These are phyloP conservation scores for Dynastes hyllus DNA, from an alignment of 2,888 invertebrate genomes.

Conservation along the genomic window DNA sequence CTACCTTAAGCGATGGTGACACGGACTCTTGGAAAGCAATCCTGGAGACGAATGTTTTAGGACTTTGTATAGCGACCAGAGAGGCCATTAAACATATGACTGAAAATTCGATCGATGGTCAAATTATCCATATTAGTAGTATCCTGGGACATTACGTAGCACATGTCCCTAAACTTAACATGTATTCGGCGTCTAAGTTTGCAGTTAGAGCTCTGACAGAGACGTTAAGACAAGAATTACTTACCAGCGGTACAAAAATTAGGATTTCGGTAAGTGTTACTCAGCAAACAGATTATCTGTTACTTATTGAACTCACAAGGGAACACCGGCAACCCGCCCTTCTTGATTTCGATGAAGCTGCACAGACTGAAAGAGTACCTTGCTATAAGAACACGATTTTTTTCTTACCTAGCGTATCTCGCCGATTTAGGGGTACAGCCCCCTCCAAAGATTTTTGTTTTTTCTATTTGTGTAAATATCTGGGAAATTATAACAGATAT, in stretches of 20 bases:
- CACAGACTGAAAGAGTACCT: too few relatives aligned
- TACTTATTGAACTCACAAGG: too few relatives aligned
- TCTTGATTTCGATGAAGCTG: too few relatives aligned
- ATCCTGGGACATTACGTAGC: constrained; percentile 61
- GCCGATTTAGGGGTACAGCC: too few relatives aligned
- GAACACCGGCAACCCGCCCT: too few relatives aligned
- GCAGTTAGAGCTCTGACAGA: constrained; percentile 67
- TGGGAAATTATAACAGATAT: too few relatives aligned
- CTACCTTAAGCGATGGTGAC: constrained; percentile 57
- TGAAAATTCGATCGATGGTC: constrained; percentile 57
- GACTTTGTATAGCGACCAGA: constrained; percentile 59
- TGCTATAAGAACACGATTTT: too few relatives aligned
- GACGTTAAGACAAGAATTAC: constrained; percentile 66
- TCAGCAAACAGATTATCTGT: too few relatives aligned
- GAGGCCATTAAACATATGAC: constrained; percentile 60
- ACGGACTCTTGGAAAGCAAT: constrained; percentile 57
- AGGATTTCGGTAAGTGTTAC: constrained; percentile 63
- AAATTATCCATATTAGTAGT: constrained; percentile 62
- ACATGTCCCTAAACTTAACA: constrained; percentile 58
- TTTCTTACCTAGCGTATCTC: too few relatives aligned
- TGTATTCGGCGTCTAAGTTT: constrained; percentile 64
- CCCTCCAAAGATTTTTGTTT: too few relatives aligned
- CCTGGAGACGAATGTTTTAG: constrained; percentile 61
- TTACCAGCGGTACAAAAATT: constrained; percentile 62
- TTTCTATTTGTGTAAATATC: too few relatives aligned